These are phyloP conservation scores for Acleris sparsana DNA, from an alignment of 2,888 invertebrate species.

Conservation along the genomic window DNA sequence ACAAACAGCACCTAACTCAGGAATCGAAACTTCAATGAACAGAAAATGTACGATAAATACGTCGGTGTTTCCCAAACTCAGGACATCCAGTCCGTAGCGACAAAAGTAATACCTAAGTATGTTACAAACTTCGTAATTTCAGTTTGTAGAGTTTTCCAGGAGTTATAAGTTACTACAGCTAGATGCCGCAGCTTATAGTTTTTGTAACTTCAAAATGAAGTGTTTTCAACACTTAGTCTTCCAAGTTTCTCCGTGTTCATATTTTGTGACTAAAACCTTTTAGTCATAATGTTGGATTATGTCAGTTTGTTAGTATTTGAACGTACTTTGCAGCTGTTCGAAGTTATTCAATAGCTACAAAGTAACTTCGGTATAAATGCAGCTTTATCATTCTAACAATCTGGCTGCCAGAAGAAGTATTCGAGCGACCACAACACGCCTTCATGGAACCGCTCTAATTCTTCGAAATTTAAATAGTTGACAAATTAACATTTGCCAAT, in stretches of 20 bases:
- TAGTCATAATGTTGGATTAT: constrained; percentile 5
- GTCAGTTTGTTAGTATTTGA: constrained; percentile 12
- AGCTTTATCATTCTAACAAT: constrained; percentile 44
- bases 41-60: constrained; percentile 7
- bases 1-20: not conserved
- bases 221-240: constrained; percentile 31
- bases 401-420: constrained; percentile 51
- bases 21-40: constrained; percentile 8
- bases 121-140: constrained; percentile 36
- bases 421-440: constrained; percentile 50
- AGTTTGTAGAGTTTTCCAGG: constrained; percentile 29
- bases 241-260: constrained; percentile 11
- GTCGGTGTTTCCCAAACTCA: constrained; percentile 29
- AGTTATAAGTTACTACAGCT: constrained; percentile 33
- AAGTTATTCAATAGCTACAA: constrained; percentile 1
- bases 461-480: constrained; percentile 32
- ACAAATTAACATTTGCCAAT: constrained; percentile 33
- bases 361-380: constrained; percentile 2
- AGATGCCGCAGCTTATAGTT: constrained; percentile 34
- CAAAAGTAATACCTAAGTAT: constrained; percentile 35
- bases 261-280: constrained; percentile 17
- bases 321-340: not conserved
- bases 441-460: constrained; percentile 48
- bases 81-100: constrained; percentile 31
- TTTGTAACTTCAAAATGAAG: constrained; percentile 34